Conservation (phyloP, 2,113 vertebrate species). For the Misgurnus mizolepis region DNA sequence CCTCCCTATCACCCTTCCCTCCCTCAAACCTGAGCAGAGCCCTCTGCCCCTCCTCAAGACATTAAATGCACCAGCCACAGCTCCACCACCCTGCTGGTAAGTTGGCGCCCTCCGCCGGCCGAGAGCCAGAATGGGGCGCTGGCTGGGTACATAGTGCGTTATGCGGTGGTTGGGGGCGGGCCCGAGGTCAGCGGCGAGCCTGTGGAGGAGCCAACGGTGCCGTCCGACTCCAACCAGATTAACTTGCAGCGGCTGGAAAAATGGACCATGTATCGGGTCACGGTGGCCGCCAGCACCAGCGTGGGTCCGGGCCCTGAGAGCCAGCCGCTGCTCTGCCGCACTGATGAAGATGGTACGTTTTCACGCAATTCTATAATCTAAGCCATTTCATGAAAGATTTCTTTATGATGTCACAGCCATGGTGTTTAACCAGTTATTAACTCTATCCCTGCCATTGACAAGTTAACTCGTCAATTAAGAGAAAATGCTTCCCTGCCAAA, state of each 20-base stretch:
- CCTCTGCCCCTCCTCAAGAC: slow-evolving; percentile 98
- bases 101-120: slow-evolving; percentile 91
- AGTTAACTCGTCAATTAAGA: no score
- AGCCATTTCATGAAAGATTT: no score
- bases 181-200: slow-evolving; percentile 77
- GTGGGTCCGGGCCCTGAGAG: slow-evolving; percentile 92
- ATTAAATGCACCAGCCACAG: slow-evolving; percentile 94
- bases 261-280: slow-evolving; percentile 93
- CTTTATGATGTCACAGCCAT: no score
- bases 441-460: no score
- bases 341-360: slow-evolving; percentile 91
- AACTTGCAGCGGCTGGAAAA: slow-evolving; percentile 92
- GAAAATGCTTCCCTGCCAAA: no score
- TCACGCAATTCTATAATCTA: no score
- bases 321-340: slow-evolving; percentile 86
- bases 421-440: no score
- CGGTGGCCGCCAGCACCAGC: slow-evolving; percentile 85
- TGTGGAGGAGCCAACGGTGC: slow-evolving; percentile 82
- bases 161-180: slow-evolving; percentile 85
- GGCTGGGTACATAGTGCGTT: slow-evolving; percentile 91
- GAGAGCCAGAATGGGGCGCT: slow-evolving; percentile 93
- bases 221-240: slow-evolving; percentile 82
- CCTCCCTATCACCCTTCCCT: slow-evolving; percentile 21
- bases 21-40: slow-evolving; percentile 85
- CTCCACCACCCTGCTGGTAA: slow-evolving; percentile 98